Evolutionary conservation across 2,797 vertebrate genomes (phyloP).

Genomic region (Coregonus sp.): DNA sequence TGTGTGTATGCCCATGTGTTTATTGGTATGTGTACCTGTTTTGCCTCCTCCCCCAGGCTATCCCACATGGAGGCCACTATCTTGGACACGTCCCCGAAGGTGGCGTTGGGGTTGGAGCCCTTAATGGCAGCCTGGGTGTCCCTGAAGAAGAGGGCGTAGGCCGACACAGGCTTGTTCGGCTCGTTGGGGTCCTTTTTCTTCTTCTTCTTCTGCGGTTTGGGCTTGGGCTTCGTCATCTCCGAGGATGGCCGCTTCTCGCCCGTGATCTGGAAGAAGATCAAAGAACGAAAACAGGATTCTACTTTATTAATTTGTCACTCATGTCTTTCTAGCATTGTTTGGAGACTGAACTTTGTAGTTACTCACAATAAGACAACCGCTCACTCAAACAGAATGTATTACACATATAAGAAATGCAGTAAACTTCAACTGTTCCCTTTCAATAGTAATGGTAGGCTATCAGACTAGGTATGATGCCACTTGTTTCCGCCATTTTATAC

Average conservation of each 20-base stretch:
- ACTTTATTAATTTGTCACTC: constrained; percentile 46
- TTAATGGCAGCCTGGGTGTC: constrained; percentile 98
- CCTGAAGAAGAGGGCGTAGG: constrained; percentile 97
- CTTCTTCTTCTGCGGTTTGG: constrained; percentile 98
- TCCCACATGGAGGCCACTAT: constrained; percentile 99
- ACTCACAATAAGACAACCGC: neutral
- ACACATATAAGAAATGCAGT: neutral
- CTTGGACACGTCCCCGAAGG: constrained; percentile 97
- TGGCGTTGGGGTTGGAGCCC: constrained; percentile 95
- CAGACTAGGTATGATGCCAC: neutral
- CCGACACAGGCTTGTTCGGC: constrained; percentile 95
- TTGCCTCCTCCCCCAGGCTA: constrained; percentile 94
- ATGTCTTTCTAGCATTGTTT: neutral
- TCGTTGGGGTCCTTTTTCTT: constrained; percentile 99
- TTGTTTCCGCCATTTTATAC: neutral
- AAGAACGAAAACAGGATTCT: constrained; percentile 14
- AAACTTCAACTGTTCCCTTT: neutral
- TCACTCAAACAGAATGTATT: neutral
- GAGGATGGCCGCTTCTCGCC: constrained; percentile 94
- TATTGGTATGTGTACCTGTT: constrained; percentile 80
- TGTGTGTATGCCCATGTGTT: neutral
- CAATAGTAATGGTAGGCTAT: neutral
- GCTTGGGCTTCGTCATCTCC: constrained; percentile 93
- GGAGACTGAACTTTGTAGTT: neutral
- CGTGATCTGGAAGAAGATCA: constrained; percentile 80